Evolutionary conservation across 2,797 vertebrate species (phyloP).

Genomic region (Darevskia nairensis): DNA sequence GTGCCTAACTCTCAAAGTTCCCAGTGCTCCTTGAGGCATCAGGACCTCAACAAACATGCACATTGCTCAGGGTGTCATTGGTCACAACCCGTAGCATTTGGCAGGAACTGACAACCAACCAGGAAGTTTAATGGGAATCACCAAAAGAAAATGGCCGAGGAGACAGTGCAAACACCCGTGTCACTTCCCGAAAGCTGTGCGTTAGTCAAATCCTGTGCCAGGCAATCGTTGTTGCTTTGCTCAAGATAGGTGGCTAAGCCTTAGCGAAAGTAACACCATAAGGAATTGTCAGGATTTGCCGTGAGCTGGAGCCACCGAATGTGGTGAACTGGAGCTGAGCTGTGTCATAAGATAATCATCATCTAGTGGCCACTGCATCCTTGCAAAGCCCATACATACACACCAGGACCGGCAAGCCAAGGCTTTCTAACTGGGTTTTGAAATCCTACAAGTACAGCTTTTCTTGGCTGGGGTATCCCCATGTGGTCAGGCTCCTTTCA

Average conservation of each 20-base stretch:
- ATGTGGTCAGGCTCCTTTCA: background rate
- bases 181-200: accelerated
- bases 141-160: conserved; percentile 15
- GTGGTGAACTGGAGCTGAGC: conserved; percentile 1
- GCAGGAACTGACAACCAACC: conserved; percentile 37
- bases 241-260: background rate
- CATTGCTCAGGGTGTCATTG: background rate
- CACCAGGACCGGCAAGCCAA: background rate
- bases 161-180: conserved; percentile 23
- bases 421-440: background rate
- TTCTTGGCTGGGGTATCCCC: background rate
- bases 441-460: conserved; percentile 2
- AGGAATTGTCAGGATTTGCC: background rate
- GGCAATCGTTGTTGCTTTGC: background rate
- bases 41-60: background rate
- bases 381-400: background rate
- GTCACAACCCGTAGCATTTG: conserved; percentile 47
- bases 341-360: background rate
- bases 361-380: background rate
- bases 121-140: conserved; percentile 44
- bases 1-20: background rate
- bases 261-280: background rate
- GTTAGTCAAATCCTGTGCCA: too few relatives aligned
- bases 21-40: background rate
- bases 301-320: background rate